Base-by-base conservation (phyloP, 2,888 invertebrate species). In the Xanthia togata region DNA sequence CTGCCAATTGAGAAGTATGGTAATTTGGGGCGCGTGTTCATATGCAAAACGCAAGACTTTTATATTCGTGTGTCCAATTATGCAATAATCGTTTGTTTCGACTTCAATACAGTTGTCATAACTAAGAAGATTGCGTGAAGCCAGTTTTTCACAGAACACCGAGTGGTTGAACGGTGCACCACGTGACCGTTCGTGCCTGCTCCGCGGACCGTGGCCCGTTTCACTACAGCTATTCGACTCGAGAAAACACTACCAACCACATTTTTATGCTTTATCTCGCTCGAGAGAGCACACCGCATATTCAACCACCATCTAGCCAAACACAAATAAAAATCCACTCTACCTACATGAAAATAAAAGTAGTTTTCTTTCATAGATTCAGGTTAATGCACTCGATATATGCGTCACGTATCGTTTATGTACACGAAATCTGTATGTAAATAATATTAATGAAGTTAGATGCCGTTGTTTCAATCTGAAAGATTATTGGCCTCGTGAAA, bases 181-280 rank as follows among this genome's bases (percentile, higher is more conserved):
- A 78, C 73, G 82, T 86, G 76, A 83, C 83, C 84, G 83, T 91
- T 91, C 90, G 92, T 92, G 93, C 90, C 85, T 92, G 95, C 91
- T 90, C 92, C 88, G 76, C 89, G 84, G 90, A 96, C 91, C 96
- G 95, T 95, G 89, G 85, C 91, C 92, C 95, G 96, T 96, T 96
- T 96, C 96, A 96, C 96, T 95, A 92, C 92, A 96, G 96, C 93
- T 96, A 96, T 96, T 96, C 93, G 93, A 87, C 84, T 87, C 92
- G 94, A 95, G 93, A 94, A 95, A 95, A 95, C 92, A 92, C 92
- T 88, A 89, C 89, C 89, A 88, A 89, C 92, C 92, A 95, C 95
- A 95, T 96, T 95, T 95, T 95, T 94, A 95, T 92, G 91, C 93
- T 90, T 92, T 91, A 94, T 93, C 94, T 93, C 93, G 94, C 93